These are phyloP conservation scores for Vireo altiloquus DNA, from an alignment of 2,113 vertebrate species.

Conservation along the genomic window DNA sequence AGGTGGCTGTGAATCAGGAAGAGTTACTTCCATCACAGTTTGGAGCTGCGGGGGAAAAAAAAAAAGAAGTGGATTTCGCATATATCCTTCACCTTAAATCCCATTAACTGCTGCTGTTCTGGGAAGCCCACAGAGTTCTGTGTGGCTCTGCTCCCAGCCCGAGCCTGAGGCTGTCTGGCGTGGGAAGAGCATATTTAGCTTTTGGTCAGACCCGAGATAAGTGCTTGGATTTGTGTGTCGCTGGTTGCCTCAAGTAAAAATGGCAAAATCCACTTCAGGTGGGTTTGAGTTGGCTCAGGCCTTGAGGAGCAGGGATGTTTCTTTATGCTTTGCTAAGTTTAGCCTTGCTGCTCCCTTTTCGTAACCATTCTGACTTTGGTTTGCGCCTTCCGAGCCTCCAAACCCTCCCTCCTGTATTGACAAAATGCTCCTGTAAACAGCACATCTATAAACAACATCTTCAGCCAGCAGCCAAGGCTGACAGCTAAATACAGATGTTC, in stretches of 20 bases:
- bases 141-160: not conserved
- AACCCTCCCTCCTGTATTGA: not conserved
- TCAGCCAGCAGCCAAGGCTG: not conserved
- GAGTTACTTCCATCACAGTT: not conserved
- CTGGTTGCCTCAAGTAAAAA: not conserved
- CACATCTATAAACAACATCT: not conserved
- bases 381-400: not conserved
- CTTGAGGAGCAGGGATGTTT: not conserved
- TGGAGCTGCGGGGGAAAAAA: not conserved
- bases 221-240: not conserved
- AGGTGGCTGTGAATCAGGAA: not conserved
- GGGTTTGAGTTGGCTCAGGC: not conserved
- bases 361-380: not conserved
- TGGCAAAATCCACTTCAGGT: not conserved
- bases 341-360: not conserved
- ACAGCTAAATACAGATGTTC: not conserved
- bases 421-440: not conserved
- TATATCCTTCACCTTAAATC: not conserved
- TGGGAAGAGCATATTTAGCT: not conserved
- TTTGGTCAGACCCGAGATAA: not conserved
- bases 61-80: not conserved
- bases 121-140: not conserved
- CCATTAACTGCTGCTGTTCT: not conserved
- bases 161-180: not conserved
- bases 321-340: not conserved